Evolutionary conservation across 2,888 invertebrate species (phyloP), one percentile per base, ranked within the genome.

Genomic region (Ophraella communa): DNA sequence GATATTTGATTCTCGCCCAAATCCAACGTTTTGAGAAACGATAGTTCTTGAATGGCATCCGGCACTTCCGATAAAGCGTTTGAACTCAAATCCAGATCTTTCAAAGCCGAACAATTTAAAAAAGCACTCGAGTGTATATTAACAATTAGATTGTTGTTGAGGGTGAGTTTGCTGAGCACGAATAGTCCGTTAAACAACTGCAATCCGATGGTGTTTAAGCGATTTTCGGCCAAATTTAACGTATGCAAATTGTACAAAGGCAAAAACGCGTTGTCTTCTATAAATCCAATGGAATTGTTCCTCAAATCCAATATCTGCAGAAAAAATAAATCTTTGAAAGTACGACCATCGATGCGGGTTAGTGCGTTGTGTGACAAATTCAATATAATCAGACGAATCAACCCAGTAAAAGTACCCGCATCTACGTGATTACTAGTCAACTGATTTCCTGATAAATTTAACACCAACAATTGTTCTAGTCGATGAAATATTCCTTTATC

Each of bases 1-100:
- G 88, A 88, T 76, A 98, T 93, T 81, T 92, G 91, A 84, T 97
- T 98, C 83, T 96, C 95, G 54, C 95, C 95, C 76, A 98, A 85
- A 82, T 96, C 95, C 58, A 98, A 85, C 1, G 93, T 93, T 82
- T 94, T 93, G 69, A 97, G 84, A 80, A 94, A 91, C 53, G 91
- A 87, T 61, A 95, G 84, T 77, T 92, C 93, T 82, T 89, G 89
- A 64, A 95, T 83, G 1, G 94, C 94, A 78, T 91, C 91, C 4
- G 96, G 95, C 68, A 96, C 91, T 71, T 89, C 87, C 66, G 87
- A 84, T 71, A 96, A 84, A 75, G 92, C 91, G 84, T 96, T 96
- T 21, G 93, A 93, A 81, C 94, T 94, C 66, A 96, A 83, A 81
- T 95, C 95, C 57, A 96, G 84, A 80, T 95, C 95, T 83, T 94